Evolutionary conservation across 2,888 invertebrate species (phyloP).

Genomic region (Troides helena): DNA sequence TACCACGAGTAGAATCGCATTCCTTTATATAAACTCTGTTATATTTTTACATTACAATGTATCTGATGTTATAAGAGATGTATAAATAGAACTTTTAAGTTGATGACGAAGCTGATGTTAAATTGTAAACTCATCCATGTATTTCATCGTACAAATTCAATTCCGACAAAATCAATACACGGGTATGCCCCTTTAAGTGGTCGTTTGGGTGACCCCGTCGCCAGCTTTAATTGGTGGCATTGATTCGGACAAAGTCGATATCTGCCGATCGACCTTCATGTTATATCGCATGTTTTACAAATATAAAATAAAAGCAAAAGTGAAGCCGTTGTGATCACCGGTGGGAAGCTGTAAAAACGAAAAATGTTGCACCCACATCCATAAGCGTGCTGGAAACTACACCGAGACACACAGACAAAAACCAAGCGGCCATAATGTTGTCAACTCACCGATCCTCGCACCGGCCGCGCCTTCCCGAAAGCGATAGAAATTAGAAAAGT

Average conservation of each 20-base stretch:
- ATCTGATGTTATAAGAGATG: too few species aligned
- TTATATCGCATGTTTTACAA: background rate
- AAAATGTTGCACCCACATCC: conserved; percentile 49
- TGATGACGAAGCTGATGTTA: too few species aligned
- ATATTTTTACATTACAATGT: too few species aligned
- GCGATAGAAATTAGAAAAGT: conserved; percentile 57
- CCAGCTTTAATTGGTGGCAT: background rate
- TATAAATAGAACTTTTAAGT: too few species aligned
- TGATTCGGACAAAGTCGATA: background rate
- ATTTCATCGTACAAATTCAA: conserved; percentile 1
- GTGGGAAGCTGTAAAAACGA: conserved; percentile 31
- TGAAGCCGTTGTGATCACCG: conserved; percentile 28
- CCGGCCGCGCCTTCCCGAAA: conserved; percentile 81
- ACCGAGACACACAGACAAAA: conserved; percentile 41
- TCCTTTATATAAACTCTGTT: too few species aligned
- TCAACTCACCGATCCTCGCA: conserved; percentile 83
- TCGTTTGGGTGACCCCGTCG: conserved; percentile 13
- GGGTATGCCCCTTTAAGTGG: conserved; percentile 15
- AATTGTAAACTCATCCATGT: too few species aligned
- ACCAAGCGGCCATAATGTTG: conserved; percentile 52
- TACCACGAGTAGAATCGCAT: too few species aligned
- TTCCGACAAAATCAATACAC: conserved; percentile 21
- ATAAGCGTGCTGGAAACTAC: conserved; percentile 55
- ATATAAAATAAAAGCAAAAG: conserved; percentile 33
- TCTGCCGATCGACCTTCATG: background rate